Percentiles rank a stretch among this genome's conserved stretches.
Evolutionary conservation across 2,113 vertebrate species (phyloP).

Genomic region (Heterocephalus glaber): DNA sequence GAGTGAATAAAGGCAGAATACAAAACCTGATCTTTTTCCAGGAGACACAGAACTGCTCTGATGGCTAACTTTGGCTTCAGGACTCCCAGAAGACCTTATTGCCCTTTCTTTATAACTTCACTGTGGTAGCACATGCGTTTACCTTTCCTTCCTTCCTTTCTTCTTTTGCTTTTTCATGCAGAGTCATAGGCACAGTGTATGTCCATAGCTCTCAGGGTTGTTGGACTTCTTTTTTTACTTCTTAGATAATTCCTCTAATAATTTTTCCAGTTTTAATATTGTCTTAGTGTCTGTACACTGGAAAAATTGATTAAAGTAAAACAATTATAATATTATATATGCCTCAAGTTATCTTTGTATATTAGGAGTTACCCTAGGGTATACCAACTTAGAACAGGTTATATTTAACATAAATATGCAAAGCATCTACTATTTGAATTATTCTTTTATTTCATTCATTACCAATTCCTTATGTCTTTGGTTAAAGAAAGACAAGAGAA

Average conservation of each 20-base stretch:
- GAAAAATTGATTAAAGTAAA: neutral
- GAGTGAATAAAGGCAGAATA: neutral
- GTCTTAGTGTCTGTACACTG: neutral
- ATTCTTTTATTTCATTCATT: neutral
- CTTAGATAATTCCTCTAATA: neutral
- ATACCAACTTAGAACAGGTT: neutral
- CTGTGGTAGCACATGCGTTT: neutral
- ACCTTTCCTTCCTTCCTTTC: neutral
- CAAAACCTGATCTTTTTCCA: neutral
- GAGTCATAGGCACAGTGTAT: neutral
- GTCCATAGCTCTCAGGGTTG: neutral
- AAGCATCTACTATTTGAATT: neutral
- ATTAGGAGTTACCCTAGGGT: neutral
- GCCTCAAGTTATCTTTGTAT: neutral
- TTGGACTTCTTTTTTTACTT: neutral
- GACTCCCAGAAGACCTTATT: neutral
- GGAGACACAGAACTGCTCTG: neutral
- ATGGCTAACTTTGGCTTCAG: neutral
- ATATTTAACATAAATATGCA: neutral
- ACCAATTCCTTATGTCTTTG: neutral
- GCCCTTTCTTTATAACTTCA: neutral
- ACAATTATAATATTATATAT: neutral
- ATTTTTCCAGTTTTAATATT: neutral
- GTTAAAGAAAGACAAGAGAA: neutral
- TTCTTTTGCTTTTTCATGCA: neutral